Base-by-base conservation (phyloP, 1,140 invertebrate genomes). In the Nylanderia fulva region DNA sequence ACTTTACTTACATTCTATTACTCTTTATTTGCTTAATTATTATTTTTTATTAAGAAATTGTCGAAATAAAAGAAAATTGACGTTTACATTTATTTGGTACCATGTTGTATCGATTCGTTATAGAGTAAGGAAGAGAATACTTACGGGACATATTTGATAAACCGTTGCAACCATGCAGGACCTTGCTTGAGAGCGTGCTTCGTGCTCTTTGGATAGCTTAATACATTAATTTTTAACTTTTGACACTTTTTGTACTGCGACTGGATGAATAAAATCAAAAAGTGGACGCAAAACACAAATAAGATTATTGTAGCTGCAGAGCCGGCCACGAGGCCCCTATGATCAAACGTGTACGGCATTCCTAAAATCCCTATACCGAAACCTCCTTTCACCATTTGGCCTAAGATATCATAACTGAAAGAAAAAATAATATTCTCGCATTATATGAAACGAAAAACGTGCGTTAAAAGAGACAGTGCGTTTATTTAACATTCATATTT, bases 321-420 rank as follows among this genome's bases (percentile, higher is more conserved):
- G 21, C 97, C 97, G 42, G 96, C 94, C 0, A 96, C 66, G 58
- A 98, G 96, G 36, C 98, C 98, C 54, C 98, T 96, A 92, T 98
- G 96, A 63, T 95, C 95, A 85, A 98, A 97, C 0, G 98, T 98
- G 90, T 97, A 96, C 2, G 98, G 98, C 97, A 99, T 98, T 21
- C 98, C 98, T 64, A 99, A 92, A 61, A 99, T 98, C 7, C 98
- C 98, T 0, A 98, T 98, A 6, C 98, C 98, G 74, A 99, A 96
- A 91, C 98, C 98, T 29, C 97, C 97, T 91, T 98, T 98, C 24
- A 98, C 92, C 85, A 98, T 93, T 92, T 98, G 98, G 86, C 98
- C 96, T 86, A 98, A 95, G 0, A 98, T 98, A 82, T 98, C 97
- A 94, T 97, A 98, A 68, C 97, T 98, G 90, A 86, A 86, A 87